Percentiles rank a stretch among this genome's conserved stretches.
These are phyloP conservation scores for Ploceus nigricollis DNA, from an alignment of 2,113 vertebrate genomes.

Conservation along the genomic window DNA sequence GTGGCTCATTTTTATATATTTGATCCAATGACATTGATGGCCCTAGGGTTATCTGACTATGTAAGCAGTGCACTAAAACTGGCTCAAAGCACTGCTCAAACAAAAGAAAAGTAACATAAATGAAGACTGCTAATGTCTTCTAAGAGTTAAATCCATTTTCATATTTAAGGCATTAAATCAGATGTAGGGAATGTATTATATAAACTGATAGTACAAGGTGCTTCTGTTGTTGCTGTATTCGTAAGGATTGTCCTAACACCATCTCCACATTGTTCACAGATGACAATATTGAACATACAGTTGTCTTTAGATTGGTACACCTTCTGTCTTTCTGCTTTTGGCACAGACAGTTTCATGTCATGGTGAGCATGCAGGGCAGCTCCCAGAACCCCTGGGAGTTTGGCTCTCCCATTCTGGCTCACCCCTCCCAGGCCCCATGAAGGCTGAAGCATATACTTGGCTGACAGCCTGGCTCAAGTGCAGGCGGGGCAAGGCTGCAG, in stretches of 20 bases:
- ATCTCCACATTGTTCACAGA: not conserved
- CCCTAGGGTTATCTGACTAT: not conserved
- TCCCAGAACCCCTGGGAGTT: not conserved
- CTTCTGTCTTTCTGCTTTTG: not conserved
- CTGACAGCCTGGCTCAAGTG: not conserved
- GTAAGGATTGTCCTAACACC: not conserved
- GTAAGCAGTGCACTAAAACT: not conserved
- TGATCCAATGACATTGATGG: not conserved
- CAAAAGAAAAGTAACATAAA: not conserved
- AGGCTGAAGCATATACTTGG: not conserved
- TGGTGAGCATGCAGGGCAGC: not conserved
- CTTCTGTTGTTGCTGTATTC: not conserved
- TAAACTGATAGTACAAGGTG: not conserved
- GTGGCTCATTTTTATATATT: not conserved
- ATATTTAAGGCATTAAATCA: not conserved
- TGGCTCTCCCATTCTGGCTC: not conserved
- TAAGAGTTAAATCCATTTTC: not conserved
- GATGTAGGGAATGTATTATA: not conserved
- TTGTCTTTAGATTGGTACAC: not conserved
- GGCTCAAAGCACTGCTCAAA: not conserved
- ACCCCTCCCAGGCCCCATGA: not conserved
- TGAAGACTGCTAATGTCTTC: not conserved
- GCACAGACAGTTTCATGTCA: not conserved
- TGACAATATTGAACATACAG: not conserved
- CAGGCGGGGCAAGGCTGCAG: not conserved